Conservation (phyloP, 2,888 invertebrate genomes). For the Zaprionus bogoriensis region DNA sequence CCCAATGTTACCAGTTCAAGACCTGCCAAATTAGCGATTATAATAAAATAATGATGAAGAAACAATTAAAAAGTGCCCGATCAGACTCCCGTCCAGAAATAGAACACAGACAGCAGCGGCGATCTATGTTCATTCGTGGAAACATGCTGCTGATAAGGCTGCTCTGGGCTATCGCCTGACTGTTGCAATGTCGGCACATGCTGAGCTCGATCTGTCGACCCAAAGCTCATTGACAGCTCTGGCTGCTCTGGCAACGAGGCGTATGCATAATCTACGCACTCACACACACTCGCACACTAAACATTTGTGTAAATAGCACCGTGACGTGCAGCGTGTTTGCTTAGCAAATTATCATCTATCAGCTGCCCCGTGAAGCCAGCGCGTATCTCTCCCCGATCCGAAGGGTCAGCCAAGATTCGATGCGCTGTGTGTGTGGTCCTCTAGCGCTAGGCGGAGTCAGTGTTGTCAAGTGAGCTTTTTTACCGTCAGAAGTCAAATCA, state of each 20-base stretch:
- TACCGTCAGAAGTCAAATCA: too few species aligned
- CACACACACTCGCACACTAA: conserved; percentile 44
- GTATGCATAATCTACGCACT: conserved; percentile 22
- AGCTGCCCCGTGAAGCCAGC: conserved; percentile 6
- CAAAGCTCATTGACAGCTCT: not conserved
- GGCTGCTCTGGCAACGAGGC: conserved; percentile 20
- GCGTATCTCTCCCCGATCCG: not conserved
- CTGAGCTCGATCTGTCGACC: not conserved
- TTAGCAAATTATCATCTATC: conserved; percentile 56
- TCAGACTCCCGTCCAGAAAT: not conserved
- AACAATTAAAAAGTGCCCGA: not conserved
- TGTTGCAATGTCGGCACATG: conserved; percentile 1
- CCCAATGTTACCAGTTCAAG: not conserved
- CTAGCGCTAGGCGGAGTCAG: conserved; percentile 22
- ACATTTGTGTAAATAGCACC: conserved; percentile 67
- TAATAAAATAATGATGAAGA: not conserved
- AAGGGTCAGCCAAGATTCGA: conserved; percentile 1
- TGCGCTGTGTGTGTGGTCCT: conserved; percentile 43
- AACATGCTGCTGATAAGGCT: not conserved
- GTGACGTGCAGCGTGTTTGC: conserved; percentile 38
- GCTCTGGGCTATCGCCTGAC: not conserved
- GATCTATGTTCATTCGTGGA: not conserved
- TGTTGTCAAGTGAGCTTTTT: too few species aligned
- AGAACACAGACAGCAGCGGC: not conserved
- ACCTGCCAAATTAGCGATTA: not conserved